Evolutionary conservation across 2,888 invertebrate genomes (phyloP).

Genomic region (Cheilosia variabilis): DNA sequence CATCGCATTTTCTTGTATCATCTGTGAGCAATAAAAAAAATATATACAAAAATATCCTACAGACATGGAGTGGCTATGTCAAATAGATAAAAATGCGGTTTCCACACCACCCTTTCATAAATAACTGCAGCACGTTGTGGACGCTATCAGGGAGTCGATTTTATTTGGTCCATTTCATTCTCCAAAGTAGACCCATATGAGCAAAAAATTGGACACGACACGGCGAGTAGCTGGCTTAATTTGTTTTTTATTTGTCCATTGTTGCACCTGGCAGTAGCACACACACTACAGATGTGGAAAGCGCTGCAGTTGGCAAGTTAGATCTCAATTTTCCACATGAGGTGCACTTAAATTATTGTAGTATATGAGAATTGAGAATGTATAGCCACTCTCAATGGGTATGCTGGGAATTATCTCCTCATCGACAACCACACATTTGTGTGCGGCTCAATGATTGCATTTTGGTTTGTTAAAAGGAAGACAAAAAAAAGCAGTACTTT

Average conservation of each 20-base stretch:
- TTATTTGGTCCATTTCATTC: constrained; percentile 35
- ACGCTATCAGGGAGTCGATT: constrained; percentile 40
- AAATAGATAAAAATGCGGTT: constrained; percentile 37
- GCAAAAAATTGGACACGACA: neutral
- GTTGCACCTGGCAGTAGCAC: constrained; percentile 48
- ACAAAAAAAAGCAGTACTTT: neutral
- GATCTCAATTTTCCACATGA: constrained; percentile 63
- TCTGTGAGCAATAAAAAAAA: constrained; percentile 8
- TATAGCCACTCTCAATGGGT: neutral
- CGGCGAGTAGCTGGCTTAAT: constrained; percentile 40
- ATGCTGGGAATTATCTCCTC: constrained; percentile 43
- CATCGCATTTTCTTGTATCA: constrained; percentile 1
- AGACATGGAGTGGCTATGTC: constrained; percentile 9
- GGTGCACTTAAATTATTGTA: constrained; percentile 59
- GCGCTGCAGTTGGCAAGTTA: constrained; percentile 53
- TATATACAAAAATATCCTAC: constrained; percentile 2
- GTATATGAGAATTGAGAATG: constrained; percentile 23
- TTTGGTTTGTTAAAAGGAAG: neutral
- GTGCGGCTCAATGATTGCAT: constrained; percentile 52
- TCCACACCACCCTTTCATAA: neutral
- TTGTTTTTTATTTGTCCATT: constrained; percentile 53
- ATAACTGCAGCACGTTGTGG: constrained; percentile 34
- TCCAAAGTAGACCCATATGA: constrained; percentile 7
- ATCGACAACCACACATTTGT: constrained; percentile 25
- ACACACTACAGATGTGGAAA: constrained; percentile 19